Evolutionary conservation across 2,797 vertebrate genomes (phyloP), one percentile per base, ranked within the genome.

Genomic region (Leptoclinus maculatus): DNA sequence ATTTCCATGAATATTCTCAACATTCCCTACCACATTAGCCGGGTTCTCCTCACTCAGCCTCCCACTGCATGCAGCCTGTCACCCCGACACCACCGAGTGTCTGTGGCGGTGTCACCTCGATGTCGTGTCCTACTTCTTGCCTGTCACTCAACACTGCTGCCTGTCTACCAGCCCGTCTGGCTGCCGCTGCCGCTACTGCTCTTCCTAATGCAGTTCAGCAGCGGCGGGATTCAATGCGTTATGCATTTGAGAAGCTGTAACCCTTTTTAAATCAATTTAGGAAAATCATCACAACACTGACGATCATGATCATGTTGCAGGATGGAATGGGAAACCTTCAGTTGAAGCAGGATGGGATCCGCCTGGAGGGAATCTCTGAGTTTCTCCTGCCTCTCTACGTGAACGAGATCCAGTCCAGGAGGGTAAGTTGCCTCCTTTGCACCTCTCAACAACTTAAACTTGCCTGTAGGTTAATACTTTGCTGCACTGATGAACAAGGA

Each of bases 241-340:
- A 69, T 66, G 21, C 74, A 19, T 73, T 32, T 4, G 7, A 23
- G 25, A 67, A 70, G 39, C 6, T 51, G 2, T 21, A 70, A 47
- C 70, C 65, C 21, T 58, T 51, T 58, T 51, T 58, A 58, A 83
- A 41, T 79, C 41, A 76, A 65, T 85, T 66, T 43, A 19, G 43
- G 11, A 74, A 47, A 60, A 58, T 57, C 29, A 11, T 41, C 45
- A 29, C 62, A 25, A 4, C 49, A 51, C 71, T 86, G 41, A 71
- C 29, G 32, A 10, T 72, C 21, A 4, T 80, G n/a, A 43, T 66
- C 84, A 1, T 91, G 84, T 95, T 92, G 91, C 95, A 98, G 97
- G 96, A 96, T 78, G 97, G 97, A 87, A 98, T 98, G 97, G 97
- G 97, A 77, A 96, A 96, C 92, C 96, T 98, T 84, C 96, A 95